phyloP scores from a whole-genome alignment of 2,888 invertebrate genomes.

The Lasioglossum marginatum region DNA sequence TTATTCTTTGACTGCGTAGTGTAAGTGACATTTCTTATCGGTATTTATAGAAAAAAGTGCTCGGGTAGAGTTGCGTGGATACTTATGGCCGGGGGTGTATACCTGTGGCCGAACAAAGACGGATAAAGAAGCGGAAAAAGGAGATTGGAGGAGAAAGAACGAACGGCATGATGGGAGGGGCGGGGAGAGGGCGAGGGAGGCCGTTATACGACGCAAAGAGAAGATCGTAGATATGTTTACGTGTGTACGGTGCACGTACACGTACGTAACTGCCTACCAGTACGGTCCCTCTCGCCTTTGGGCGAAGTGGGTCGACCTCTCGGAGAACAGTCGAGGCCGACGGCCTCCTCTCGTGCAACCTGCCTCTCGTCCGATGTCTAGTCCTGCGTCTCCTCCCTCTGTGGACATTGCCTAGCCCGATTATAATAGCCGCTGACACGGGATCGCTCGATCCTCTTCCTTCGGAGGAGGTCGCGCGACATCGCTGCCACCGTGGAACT shows the following conservation, averaged over 20 bases:
- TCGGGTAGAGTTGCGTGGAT: background rate
- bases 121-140: background rate
- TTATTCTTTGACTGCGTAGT: background rate
- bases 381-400: conserved; percentile 67
- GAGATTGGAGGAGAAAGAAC: background rate
- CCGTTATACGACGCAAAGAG: conserved; percentile 64
- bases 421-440: background rate
- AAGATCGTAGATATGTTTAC: conserved; percentile 64
- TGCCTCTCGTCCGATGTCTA: conserved; percentile 58
- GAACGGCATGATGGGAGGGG: conserved; percentile 15
- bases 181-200: conserved; percentile 54
- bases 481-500: background rate
- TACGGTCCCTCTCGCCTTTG: conserved; percentile 78
- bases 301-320: conserved; percentile 80
- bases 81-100: conserved; percentile 8
- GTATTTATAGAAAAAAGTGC: background rate
- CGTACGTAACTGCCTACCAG: conserved; percentile 72
- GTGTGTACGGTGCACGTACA: conserved; percentile 59
- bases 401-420: conserved; percentile 45
- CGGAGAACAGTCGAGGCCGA: conserved; percentile 75
- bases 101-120: background rate
- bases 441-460: background rate
- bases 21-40: background rate
- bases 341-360: conserved; percentile 71
- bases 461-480: background rate